Evolutionary conservation across 2,888 invertebrate species (phyloP), one percentile per base, ranked within the genome.

Genomic region (Drosophila subsilvestris): DNA sequence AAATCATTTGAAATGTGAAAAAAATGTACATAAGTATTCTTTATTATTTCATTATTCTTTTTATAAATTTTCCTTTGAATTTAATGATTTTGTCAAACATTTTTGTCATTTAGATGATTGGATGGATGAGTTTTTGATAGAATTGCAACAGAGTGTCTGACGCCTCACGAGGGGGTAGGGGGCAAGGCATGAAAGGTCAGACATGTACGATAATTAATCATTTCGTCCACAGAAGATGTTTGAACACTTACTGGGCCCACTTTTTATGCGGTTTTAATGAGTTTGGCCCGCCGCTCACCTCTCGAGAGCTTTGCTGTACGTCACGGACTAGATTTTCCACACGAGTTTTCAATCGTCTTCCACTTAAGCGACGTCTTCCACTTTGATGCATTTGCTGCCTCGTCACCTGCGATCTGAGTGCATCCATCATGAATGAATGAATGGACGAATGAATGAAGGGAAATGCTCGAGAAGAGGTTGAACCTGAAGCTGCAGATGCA

Each of bases 301-400:
- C 43, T 43, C n/a, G 14, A 22, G 49, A 42, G 18, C 27, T 12
- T 49, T 47, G 20, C 17, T 43, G n/a, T 54, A 7, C 45, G 65
- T 48, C 65, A 66, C 65, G 68, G 68, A 68, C 37, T 7, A n/a
- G 2, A n/a, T n/a, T 66, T 66, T 66, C 68, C 65, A 66, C 55
- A 37, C 14, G 14, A 37, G 65, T 66, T 67, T 54, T 65, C 42
- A 42, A 42, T 67, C 4, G 58, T 32, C 48, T 86, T 84, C 87
- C 85, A 86, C 85, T 87, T 75, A 85, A 87, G 82, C 71, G 74
- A 63, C 72, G 73, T 65, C 67, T 65, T 65, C 72, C 61, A 79
- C 88, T 88, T 88, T 89, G 88, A 88, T 89, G 88, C 89, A 86
- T 89, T 86, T 44, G 45, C 47, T 62, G 63, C 57, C 60, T 62